These are phyloP conservation scores for Neocrepidodera transversa DNA, from an alignment of 2,888 invertebrate genomes.

Conservation along the genomic window DNA sequence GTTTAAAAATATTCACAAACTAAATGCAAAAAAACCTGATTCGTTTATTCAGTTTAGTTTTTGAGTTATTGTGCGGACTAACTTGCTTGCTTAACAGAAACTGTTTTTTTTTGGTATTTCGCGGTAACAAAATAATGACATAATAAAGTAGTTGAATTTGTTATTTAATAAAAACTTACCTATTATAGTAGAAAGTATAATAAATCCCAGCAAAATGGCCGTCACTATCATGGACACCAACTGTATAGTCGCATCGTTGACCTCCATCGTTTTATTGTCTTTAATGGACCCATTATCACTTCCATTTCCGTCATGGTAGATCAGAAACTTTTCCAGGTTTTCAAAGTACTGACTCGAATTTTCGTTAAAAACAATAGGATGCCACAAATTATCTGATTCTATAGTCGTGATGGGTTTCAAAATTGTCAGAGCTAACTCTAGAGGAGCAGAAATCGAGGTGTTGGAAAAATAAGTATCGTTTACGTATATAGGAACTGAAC, in stretches of 20 bases:
- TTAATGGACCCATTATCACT: constrained; percentile 29
- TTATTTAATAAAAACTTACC: constrained; percentile 58
- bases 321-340: constrained; percentile 32
- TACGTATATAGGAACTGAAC: constrained; percentile 4
- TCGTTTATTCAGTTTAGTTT: too few species aligned
- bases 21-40: too few species aligned
- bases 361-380: constrained; percentile 49
- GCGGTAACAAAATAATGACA: too few species aligned
- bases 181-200: constrained; percentile 70
- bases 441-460: constrained; percentile 6
- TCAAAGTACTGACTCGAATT: constrained; percentile 48
- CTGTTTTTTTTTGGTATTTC: too few species aligned
- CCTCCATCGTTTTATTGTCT: constrained; percentile 54
- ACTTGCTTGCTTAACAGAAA: too few species aligned
- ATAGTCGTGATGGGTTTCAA: constrained; percentile 29
- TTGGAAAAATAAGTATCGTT: constrained; percentile 1
- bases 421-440: constrained; percentile 31
- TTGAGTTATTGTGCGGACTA: too few species aligned
- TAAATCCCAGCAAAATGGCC: constrained; percentile 66
- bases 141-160: too few species aligned
- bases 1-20: too few species aligned
- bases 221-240: constrained; percentile 70
- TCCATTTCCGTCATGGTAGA: constrained; percentile 24
- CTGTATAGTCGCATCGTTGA: constrained; percentile 48
- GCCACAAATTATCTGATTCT: constrained; percentile 50